A percentile compares a stretch with the other conserved stretches of the same genome.
These are phyloP conservation scores for Bubo scandiacus DNA, from an alignment of 2,113 vertebrate genomes.

Conservation along the genomic window DNA sequence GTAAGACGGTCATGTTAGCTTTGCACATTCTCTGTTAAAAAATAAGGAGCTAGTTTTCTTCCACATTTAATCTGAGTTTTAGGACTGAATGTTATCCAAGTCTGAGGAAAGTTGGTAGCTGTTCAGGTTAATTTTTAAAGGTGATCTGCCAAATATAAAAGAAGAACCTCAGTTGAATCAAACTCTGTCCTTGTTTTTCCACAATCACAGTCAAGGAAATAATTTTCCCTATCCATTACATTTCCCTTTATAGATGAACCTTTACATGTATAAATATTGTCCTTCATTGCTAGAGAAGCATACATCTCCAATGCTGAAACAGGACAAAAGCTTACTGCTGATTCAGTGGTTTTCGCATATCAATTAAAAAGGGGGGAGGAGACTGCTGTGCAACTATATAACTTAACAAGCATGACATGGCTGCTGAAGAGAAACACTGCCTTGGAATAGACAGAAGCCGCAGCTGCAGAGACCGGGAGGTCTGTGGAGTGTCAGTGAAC, in stretches of 20 bases:
- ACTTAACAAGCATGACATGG: slow-evolving; percentile 37
- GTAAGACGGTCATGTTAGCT: neutral
- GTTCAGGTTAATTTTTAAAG: neutral
- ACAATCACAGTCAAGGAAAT: neutral
- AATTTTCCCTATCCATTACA: neutral
- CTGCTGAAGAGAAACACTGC: slow-evolving; percentile 22
- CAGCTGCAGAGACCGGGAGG: neutral
- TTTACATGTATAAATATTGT: neutral
- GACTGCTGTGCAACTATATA: neutral
- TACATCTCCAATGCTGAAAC: neutral
- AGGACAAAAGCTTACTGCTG: neutral
- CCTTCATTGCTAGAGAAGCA: neutral
- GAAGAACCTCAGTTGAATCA: neutral
- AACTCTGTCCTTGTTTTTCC: neutral
- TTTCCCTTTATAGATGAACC: neutral
- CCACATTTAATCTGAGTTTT: neutral
- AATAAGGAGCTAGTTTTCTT: neutral
- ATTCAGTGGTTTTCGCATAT: neutral
- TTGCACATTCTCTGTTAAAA: neutral
- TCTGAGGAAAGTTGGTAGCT: neutral
- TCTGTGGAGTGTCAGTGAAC: slow-evolving; percentile 1
- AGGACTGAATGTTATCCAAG: neutral
- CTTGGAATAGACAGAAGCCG: neutral
- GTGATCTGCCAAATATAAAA: neutral
- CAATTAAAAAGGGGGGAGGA: neutral